phyloP scores from a whole-genome alignment of 2,888 invertebrate genomes.

The Aspidapion aeneum region DNA sequence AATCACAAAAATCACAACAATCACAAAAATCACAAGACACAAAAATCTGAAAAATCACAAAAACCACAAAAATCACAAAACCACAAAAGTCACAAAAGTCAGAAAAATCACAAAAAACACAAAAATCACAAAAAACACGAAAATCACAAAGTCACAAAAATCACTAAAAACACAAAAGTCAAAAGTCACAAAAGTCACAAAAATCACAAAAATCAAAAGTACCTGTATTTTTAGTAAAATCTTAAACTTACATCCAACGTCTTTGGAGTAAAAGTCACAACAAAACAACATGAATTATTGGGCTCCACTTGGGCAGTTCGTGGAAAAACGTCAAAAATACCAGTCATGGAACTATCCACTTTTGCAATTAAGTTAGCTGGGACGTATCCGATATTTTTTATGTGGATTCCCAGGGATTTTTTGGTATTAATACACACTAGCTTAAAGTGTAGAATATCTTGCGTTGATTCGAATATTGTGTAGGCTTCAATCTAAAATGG shows the following conservation, averaged over 20 bases:
- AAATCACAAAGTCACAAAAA: too few relatives aligned
- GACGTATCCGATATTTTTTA: conserved; percentile 47
- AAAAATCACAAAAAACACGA: too few relatives aligned
- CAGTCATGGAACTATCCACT: conserved; percentile 27
- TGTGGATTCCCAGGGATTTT: conserved; percentile 38
- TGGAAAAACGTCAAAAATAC: conserved; percentile 43
- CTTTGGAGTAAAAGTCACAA: conserved; percentile 46
- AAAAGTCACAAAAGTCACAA: too few relatives aligned
- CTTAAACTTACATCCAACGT: conserved; percentile 45
- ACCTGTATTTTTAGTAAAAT: too few relatives aligned
- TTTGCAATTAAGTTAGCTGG: conserved; percentile 34
- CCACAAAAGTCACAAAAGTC: too few relatives aligned
- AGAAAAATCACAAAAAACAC: too few relatives aligned
- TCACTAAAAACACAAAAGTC: too few relatives aligned
- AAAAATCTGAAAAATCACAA: too few relatives aligned
- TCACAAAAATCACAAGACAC: too few relatives aligned
- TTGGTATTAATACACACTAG: conserved; percentile 42
- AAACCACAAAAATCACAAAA: too few relatives aligned
- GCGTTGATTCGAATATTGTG: conserved; percentile 42
- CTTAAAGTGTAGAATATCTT: conserved; percentile 45
- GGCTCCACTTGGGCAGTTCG: conserved; percentile 40
- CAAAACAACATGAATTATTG: conserved; percentile 39
- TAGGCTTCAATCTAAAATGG: conserved; percentile 42
- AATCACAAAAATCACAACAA: too few relatives aligned
- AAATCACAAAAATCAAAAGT: too few relatives aligned